A percentile compares a stretch with the other conserved stretches of the same genome.
Conservation (phyloP, 92 coral and sea anemone species). For the Porites cylindrica region DNA sequence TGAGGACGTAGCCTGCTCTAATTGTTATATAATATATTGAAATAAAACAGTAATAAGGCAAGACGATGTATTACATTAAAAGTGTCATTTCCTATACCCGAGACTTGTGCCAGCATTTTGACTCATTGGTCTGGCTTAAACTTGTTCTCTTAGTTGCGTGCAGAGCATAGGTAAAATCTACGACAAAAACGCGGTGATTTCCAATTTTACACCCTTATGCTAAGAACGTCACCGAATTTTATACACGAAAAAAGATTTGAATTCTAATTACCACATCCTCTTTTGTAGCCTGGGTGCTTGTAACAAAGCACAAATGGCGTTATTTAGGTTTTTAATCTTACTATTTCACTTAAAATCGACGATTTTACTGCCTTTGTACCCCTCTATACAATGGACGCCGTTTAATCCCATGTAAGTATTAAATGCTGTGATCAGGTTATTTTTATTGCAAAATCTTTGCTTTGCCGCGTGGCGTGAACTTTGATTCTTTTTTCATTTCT, state of each 20-base stretch:
- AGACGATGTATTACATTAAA: too few species aligned
- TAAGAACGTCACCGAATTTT: slow-evolving; percentile 13
- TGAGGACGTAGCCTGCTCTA: too few species aligned
- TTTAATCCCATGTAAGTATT: slow-evolving; percentile 69
- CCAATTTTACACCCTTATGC: neutral
- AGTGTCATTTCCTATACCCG: too few species aligned
- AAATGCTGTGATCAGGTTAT: too few species aligned
- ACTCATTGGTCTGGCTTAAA: too few species aligned
- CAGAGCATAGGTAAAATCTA: too few species aligned
- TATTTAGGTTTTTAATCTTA: neutral
- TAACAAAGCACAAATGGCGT: neutral
- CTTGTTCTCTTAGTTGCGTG: too few species aligned
- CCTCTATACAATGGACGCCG: slow-evolving; percentile 74
- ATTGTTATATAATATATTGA: neutral
- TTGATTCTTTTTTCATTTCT: too few species aligned
- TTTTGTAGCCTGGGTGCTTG: too few species aligned
- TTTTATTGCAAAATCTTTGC: neutral
- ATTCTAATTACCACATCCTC: neutral
- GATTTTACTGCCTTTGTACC: slow-evolving; percentile 20
- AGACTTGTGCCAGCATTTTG: too few species aligned
- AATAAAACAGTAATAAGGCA: too few species aligned
- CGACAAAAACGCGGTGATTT: neutral
- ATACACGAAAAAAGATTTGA: neutral
- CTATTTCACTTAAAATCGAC: neutral
- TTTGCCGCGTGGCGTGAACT: neutral